These are phyloP conservation scores for Eudasyphora cyanicolor DNA, from an alignment of 2,888 invertebrate genomes.

Conservation along the genomic window DNA sequence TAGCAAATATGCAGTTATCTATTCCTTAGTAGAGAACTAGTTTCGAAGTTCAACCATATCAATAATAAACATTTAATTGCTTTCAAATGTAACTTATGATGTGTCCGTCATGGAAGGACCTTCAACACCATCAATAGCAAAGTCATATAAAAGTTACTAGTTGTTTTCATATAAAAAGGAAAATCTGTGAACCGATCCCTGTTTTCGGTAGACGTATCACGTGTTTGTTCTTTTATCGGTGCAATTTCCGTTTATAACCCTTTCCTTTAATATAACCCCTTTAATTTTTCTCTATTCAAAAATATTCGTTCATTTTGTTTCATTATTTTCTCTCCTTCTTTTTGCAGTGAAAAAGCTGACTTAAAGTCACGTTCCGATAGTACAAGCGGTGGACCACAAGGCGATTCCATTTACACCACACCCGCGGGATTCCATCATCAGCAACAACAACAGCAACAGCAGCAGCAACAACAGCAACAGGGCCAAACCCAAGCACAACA, in stretches of 20 bases:
- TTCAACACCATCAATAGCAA: too few relatives aligned
- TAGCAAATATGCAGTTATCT: too few relatives aligned
- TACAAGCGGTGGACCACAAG: conserved; percentile 85
- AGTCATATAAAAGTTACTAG: too few relatives aligned
- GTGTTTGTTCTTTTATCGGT: background rate
- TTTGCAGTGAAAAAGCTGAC: conserved; percentile 79
- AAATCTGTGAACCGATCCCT: too few relatives aligned
- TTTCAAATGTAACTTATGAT: too few relatives aligned
- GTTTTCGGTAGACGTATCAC: too few relatives aligned
- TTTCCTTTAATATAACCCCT: background rate
- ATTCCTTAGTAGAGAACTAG: too few relatives aligned
- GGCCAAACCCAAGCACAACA: conserved; percentile 72
- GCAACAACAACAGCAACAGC: conserved; percentile 74
- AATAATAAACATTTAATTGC: too few relatives aligned
- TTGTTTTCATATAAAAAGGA: too few relatives aligned
- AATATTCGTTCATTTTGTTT: too few relatives aligned
- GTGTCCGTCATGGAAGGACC: too few relatives aligned
- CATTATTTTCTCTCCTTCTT: conserved; percentile 45
- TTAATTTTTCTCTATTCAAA: background rate
- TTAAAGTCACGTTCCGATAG: conserved; percentile 80
- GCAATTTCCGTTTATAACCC: background rate
- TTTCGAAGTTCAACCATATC: too few relatives aligned
- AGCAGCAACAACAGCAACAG: conserved; percentile 70
- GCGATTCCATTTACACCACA: conserved; percentile 88
- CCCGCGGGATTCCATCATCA: conserved; percentile 80